phyloP scores from a whole-genome alignment of 2,797 vertebrate genomes.

The Hydrolagus colliei region DNA sequence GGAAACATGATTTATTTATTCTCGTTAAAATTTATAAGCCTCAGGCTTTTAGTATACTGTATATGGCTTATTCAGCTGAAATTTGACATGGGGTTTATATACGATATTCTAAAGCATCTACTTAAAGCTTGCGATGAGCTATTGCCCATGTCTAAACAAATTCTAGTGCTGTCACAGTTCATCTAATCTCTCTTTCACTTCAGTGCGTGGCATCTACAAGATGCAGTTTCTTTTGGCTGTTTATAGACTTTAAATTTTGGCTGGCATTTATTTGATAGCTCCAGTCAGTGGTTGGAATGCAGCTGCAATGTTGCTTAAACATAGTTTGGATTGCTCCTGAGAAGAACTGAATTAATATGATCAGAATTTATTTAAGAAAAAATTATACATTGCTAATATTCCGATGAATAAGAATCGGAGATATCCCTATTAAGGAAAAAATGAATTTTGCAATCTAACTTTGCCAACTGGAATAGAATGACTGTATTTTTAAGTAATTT shows the following conservation, averaged over 20 bases:
- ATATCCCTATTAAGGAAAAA: not conserved
- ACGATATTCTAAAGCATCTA: not conserved
- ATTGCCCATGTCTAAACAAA: not conserved
- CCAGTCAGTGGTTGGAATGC: constrained; percentile 6
- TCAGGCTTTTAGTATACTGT: not conserved
- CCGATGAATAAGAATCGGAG: not conserved
- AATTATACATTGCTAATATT: not conserved
- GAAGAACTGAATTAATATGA: not conserved
- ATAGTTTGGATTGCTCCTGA: not conserved
- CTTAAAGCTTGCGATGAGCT: not conserved
- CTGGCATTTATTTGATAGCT: constrained; percentile 15
- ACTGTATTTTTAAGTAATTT: not conserved
- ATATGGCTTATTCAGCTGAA: not conserved
- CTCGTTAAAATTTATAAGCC: not conserved
- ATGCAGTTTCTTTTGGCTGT: not conserved
- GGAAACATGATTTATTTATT: not conserved
- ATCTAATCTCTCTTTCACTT: not conserved
- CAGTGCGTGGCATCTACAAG: constrained; percentile 17
- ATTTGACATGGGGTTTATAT: not conserved
- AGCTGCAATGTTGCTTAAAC: not conserved
- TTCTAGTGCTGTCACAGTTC: not conserved
- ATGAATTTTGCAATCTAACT: not conserved
- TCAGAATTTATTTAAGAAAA: not conserved
- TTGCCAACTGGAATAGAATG: not conserved
- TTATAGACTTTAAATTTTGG: constrained; percentile 1